Base-by-base conservation (phyloP, 2,888 invertebrate species). In the Phengaris alcon region DNA sequence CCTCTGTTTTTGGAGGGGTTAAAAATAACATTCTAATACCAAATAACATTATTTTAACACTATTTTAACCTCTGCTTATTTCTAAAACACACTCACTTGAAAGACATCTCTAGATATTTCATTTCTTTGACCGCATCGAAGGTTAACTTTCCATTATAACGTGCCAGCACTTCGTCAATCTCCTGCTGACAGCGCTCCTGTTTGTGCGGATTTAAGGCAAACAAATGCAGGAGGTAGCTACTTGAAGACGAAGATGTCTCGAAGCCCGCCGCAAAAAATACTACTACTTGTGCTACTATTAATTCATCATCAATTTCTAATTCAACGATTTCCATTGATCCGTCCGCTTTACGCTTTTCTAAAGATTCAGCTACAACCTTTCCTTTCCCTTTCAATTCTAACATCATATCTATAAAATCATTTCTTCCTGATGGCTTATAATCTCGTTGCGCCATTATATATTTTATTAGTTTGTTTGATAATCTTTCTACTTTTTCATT, bases 201-300 rank as follows among this genome's bases (percentile, higher is more conserved):
- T 54, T 87, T 81, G 7, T 90, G 87, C 2, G 87, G 89, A 76
- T 93, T 80, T 57, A 82, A 86, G 0, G 93, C 92, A 0, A 94
- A 82, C 77, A 88, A 84, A 75, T 91, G 89, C 15, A 90, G 80
- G 12, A 85, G 83, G 75, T 82, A 90, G 76, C 90, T 90, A 2
- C 91, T 87, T 1, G 90, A 86, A 0, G 90, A 89, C 0, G 93
- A 90, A 0, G 91, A 90, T 0, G 93, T 92, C 78, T 93, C 93
- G 54, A 90, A 93, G 2, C 93, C 93, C 12, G 92, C 93, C 6
- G 84, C 87, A 51, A 90, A 90, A 79, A 90, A 90, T 13, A 90
- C 78, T 46, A 87, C 87, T 6, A 88, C 84, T 79, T 90, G 90
- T 6, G 90, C 88, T 5, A 80, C 85, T 78, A 89, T 82, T 73